Conservation (phyloP, 2,888 invertebrate species). For the Caenorhabditis imperialis region DNA sequence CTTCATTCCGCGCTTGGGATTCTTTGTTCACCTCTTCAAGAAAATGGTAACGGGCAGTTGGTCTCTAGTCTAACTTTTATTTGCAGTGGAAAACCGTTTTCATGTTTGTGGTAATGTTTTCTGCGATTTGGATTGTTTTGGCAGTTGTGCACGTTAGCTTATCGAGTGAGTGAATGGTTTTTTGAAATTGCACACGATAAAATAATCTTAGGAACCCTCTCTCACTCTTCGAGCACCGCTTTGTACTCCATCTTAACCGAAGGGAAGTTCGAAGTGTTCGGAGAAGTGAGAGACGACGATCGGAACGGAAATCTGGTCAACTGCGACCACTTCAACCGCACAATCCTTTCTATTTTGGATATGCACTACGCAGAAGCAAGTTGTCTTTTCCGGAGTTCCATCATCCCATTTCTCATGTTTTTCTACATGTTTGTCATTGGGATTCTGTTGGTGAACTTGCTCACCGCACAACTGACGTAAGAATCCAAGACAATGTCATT, state of each 20-base stretch:
- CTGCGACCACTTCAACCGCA: slow-evolving; percentile 13
- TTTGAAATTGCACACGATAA: too few species aligned
- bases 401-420: slow-evolving; percentile 55
- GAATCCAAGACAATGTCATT: too few species aligned
- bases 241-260: slow-evolving; percentile 39
- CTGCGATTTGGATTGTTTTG: slow-evolving; percentile 53
- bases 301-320: background rate
- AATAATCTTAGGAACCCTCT: slow-evolving; percentile 13
- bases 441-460: slow-evolving; percentile 57
- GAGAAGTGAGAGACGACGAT: slow-evolving; percentile 56
- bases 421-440: slow-evolving; percentile 55
- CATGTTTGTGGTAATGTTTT: slow-evolving; percentile 53
- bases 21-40: slow-evolving; percentile 48
- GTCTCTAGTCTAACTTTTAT: too few species aligned
- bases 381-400: slow-evolving; percentile 29
- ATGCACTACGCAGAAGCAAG: slow-evolving; percentile 49
- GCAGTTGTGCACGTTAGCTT: slow-evolving; percentile 56
- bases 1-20: slow-evolving; percentile 30
- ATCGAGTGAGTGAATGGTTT: slow-evolving; percentile 44
- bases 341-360: slow-evolving; percentile 2
- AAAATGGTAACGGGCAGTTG: too few species aligned
- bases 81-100: slow-evolving; percentile 44
- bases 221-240: background rate
- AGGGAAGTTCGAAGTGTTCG: slow-evolving; percentile 62
- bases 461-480: slow-evolving; percentile 62